phyloP scores from a whole-genome alignment of 1,140 invertebrate species.

The Eriosoma lanigerum region DNA sequence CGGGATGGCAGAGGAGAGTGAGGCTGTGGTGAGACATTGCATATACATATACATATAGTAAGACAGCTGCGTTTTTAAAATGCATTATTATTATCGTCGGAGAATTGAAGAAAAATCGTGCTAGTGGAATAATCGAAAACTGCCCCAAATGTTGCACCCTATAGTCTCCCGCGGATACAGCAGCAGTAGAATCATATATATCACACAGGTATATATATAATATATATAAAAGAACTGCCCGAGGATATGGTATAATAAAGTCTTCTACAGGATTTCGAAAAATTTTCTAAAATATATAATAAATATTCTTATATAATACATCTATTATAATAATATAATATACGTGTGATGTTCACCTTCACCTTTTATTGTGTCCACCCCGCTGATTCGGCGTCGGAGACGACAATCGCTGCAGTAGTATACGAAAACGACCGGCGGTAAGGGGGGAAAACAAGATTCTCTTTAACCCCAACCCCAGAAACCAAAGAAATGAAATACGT shows the following conservation, averaged over 20 bases:
- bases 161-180: too few relatives aligned
- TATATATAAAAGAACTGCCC: too few relatives aligned
- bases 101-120: not conserved
- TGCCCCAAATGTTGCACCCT: conserved; percentile 12
- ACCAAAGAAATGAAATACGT: too few relatives aligned
- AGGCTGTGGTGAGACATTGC: too few relatives aligned
- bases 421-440: too few relatives aligned
- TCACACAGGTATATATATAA: not conserved
- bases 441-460: too few relatives aligned
- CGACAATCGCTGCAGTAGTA: too few relatives aligned
- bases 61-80: conserved; percentile 34
- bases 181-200: too few relatives aligned
- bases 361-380: not conserved
- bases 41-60: too few relatives aligned
- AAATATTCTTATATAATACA: not conserved
- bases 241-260: not conserved
- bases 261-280: conserved; percentile 8
- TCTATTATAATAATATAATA: too few relatives aligned
- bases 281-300: not conserved
- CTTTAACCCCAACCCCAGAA: too few relatives aligned
- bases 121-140: not conserved
- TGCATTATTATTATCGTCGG: not conserved
- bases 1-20: too few relatives aligned
- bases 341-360: not conserved
- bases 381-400: not conserved